These are phyloP conservation scores for Cetonia aurata DNA, from an alignment of 2,888 invertebrate genomes.

Conservation along the genomic window DNA sequence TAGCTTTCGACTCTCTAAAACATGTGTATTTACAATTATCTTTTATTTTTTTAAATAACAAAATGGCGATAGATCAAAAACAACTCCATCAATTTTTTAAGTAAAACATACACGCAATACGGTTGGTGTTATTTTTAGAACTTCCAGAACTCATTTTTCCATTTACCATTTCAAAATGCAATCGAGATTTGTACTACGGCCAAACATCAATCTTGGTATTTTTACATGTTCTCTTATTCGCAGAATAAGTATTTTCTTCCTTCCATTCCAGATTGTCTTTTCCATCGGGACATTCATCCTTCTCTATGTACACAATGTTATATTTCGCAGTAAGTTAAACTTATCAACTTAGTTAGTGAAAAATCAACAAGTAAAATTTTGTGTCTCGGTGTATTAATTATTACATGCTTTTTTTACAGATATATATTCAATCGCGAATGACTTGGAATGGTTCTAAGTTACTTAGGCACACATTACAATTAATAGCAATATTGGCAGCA, in stretches of 20 bases:
- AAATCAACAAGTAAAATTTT: slow-evolving; percentile 10
- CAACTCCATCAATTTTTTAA: no score
- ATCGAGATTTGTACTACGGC: no score
- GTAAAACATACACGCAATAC: no score
- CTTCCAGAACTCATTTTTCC: no score
- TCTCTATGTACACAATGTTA: slow-evolving; percentile 88
- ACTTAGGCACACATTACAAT: slow-evolving; percentile 87
- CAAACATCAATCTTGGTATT: neutral
- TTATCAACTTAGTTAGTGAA: neutral
- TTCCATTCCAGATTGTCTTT: slow-evolving; percentile 78
- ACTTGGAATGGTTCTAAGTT: slow-evolving; percentile 86
- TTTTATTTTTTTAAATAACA: no score
- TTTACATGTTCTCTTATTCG: neutral
- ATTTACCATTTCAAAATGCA: no score
- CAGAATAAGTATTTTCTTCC: slow-evolving; percentile 1
- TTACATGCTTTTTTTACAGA: slow-evolving; percentile 67
- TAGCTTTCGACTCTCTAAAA: no score
- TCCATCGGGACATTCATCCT: slow-evolving; percentile 93
- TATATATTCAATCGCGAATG: slow-evolving; percentile 89
- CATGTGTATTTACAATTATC: no score
- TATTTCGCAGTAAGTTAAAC: slow-evolving; percentile 83
- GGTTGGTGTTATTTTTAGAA: no score
- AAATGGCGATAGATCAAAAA: no score
- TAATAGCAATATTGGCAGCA: slow-evolving; percentile 81
- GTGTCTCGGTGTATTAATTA: slow-evolving; percentile 20